These are phyloP conservation scores for cattle (Bos taurus) DNA, from an alignment of 2,113 vertebrate species.

Conservation along the genomic window DNA sequence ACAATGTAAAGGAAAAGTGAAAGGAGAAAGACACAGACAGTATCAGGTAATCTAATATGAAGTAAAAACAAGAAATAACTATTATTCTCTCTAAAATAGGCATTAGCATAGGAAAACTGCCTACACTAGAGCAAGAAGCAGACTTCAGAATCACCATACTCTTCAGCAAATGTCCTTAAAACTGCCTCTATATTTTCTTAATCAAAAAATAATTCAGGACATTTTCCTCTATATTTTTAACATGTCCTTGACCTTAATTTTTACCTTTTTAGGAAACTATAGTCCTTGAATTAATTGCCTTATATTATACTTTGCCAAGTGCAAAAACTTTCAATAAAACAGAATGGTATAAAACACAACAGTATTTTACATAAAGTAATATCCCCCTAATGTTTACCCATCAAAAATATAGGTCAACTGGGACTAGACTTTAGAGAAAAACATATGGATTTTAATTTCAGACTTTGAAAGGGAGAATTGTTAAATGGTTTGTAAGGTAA, in stretches of 20 bases:
- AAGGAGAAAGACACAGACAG: not conserved
- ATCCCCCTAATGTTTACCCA: not conserved
- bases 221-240: not conserved
- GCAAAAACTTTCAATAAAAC: not conserved
- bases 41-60: not conserved
- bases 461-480: not conserved
- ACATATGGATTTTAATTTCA: constrained; percentile 53
- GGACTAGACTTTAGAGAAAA: constrained; percentile 9
- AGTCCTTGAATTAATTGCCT: not conserved
- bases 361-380: not conserved
- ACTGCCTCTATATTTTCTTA: not conserved
- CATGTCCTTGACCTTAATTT: not conserved
- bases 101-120: not conserved
- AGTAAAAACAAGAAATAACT: not conserved
- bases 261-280: not conserved
- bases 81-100: not conserved
- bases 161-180: not conserved
- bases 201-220: not conserved
- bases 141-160: not conserved
- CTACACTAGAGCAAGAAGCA: not conserved
- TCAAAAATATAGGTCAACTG: constrained; percentile 24
- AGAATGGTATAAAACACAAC: not conserved
- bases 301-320: not conserved
- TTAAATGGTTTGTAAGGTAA: not conserved
- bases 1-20: not conserved